Base-by-base conservation (phyloP, 2,888 invertebrate species). In the Drosophila setosimentum region DNA sequence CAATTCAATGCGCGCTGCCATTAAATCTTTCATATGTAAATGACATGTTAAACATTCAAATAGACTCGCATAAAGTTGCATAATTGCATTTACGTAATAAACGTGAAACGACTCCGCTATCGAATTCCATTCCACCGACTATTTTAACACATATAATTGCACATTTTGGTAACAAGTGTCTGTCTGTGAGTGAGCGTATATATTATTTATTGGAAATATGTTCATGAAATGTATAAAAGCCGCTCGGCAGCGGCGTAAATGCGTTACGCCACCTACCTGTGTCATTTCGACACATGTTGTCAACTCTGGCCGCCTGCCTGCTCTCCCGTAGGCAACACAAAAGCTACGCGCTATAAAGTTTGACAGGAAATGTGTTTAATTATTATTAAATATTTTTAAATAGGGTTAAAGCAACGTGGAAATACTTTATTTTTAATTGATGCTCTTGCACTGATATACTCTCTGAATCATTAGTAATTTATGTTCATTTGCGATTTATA, bases 31-130 rank as follows among this genome's bases (percentile, higher is more conserved):
- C 80, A 84, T 78, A 85, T 85, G 84, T 83, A 87, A 87, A 85
- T 87, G 87, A 77, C 84, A 83, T 84, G 85, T 85, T 87, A 76
- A 87, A 85, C 85, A 85, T 85, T 87, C 74, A 84, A 85, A 87
- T 83, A 83, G 83, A 87, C 84, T 87, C 80, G 83, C 79, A 84
- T 84, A 81, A 85, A 85, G 73, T 84, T 84, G 86, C 81, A 84
- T 85, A 85, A 85, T 85, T 85, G 81, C 85, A 85, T 84, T 87
- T 81, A 64, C 75, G 79, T 71, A 70, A 81, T 79, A 75, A 83
- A 81, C 62, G 76, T 73, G 70, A 66, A 45, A 62, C 35, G 35
- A 29, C 49, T 29, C 33, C 27, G n/a, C 27, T 21, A 18, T 48
- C 45, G n/a, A 3, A 7, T 8, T 18, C 6, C 16, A 11, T 10